These are phyloP conservation scores for Callitettix versicolor DNA, from an alignment of 1,140 invertebrate genomes.

Conservation along the genomic window DNA sequence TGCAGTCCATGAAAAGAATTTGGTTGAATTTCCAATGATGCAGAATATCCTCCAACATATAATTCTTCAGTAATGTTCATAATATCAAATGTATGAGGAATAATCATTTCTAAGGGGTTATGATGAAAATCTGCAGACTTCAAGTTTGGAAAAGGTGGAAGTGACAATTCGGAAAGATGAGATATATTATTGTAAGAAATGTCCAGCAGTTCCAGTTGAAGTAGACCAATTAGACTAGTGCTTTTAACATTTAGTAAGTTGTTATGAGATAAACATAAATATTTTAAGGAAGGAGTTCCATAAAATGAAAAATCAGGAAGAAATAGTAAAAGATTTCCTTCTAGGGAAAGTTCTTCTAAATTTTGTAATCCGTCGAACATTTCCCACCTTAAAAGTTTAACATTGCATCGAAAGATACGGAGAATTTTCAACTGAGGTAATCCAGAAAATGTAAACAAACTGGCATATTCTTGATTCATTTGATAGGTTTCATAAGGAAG, in stretches of 20 bases:
- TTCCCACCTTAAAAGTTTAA: slow-evolving; percentile 53
- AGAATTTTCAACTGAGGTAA: slow-evolving; percentile 43
- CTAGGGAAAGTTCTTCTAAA: slow-evolving; percentile 47
- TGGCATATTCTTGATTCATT: slow-evolving; percentile 37
- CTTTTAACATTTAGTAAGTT: slow-evolving; percentile 49
- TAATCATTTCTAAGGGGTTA: slow-evolving; percentile 54
- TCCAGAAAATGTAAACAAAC: slow-evolving; percentile 41
- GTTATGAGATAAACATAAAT: slow-evolving; percentile 51
- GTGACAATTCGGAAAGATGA: slow-evolving; percentile 53
- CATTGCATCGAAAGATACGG: slow-evolving; percentile 43
- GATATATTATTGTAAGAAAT: slow-evolving; percentile 52
- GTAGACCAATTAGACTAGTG: slow-evolving; percentile 50
- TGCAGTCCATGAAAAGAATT: slow-evolving; percentile 51
- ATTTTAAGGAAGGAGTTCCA: slow-evolving; percentile 48
- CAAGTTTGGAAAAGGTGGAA: slow-evolving; percentile 55
- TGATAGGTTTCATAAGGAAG: slow-evolving; percentile 52
- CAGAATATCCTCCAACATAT: slow-evolving; percentile 42
- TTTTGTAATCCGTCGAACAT: slow-evolving; percentile 52
- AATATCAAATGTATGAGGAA: slow-evolving; percentile 40
- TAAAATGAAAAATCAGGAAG: slow-evolving; percentile 57
- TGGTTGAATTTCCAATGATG: slow-evolving; percentile 41
- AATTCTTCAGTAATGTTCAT: slow-evolving; percentile 54
- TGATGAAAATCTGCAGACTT: slow-evolving; percentile 45
- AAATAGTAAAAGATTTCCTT: slow-evolving; percentile 48
- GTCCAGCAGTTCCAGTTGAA: slow-evolving; percentile 51